Base-by-base conservation (phyloP, 2,797 vertebrate species). In the Hoplostethus atlanticus region DNA sequence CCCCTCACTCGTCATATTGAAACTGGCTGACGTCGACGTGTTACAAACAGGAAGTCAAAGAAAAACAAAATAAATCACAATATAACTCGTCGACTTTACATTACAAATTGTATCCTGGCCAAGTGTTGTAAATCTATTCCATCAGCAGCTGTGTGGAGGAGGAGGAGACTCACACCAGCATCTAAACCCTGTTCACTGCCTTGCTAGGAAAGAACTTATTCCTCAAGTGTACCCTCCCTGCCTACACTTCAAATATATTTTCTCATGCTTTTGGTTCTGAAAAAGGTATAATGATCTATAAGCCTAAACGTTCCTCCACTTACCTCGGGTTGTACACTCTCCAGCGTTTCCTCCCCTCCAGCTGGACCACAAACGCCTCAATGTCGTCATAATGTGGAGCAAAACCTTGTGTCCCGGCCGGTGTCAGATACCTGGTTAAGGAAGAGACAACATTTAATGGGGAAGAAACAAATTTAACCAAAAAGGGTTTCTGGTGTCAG, bases 381-480 rank as follows among this genome's bases (percentile, higher is more conserved):
- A 99, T 99, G 89, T 99, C 98, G 0, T 99, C 98, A 5, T 97
- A 99, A 90, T 99, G 98, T 3, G 98, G 98, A 4, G 98, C 97
- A 10, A 99, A 99, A 50, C 98, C 98, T 86, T 99, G 98, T 0
- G 95, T 97, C 5, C 96, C 96, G 0, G 97, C 92, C 0, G 98
- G 98, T 0, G 98, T 99, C 81, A 99, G 93, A 84, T 99, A 99
- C 4, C 96, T 96, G 74, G 6, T 58, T 40, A n/a, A 30, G 30
- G 15, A 25, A 56, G 28, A 0, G 3, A 53, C 9, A 50, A 65
- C 2, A 52, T 36, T 60, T 44, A 46, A 60, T 2, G 71, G 21
- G 17, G 8, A 21, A 8, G 10, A 2, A 11, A 25, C 16, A 54
- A 30, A 40, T 7, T 40, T 7, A 38, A 15, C 30, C 21, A 7